Evolutionary conservation across 2,888 invertebrate genomes (phyloP).

Genomic region (Halictus ligatus): DNA sequence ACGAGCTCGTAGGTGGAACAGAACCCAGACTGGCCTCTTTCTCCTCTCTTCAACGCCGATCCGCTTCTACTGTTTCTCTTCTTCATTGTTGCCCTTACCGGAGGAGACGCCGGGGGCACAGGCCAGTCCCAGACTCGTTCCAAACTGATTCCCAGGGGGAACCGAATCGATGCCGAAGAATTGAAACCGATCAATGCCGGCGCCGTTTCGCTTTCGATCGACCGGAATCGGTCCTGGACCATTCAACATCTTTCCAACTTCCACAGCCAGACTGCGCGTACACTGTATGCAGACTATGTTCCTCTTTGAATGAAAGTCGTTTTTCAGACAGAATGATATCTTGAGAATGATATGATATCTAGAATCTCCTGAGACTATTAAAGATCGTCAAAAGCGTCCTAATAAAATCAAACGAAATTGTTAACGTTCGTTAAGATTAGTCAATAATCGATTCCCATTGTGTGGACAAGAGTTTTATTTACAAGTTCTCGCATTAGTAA

Average conservation of each 20-base stretch:
- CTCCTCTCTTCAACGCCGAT: slow-evolving; percentile 21
- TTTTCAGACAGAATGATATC: too few relatives aligned
- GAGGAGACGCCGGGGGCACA: slow-evolving; percentile 11
- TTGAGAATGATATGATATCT: too few relatives aligned
- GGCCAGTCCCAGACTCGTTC: slow-evolving; percentile 18
- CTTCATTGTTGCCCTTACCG: slow-evolving; percentile 52
- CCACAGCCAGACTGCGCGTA: not conserved
- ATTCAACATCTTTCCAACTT: not conserved
- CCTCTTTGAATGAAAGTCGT: too few relatives aligned
- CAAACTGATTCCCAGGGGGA: slow-evolving; percentile 23
- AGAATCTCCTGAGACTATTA: too few relatives aligned
- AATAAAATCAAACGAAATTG: too few relatives aligned
- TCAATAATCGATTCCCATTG: too few relatives aligned
- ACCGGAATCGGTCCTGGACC: not conserved
- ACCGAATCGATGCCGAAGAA: slow-evolving; percentile 25
- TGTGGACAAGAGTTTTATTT: too few relatives aligned
- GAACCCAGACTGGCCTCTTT: slow-evolving; percentile 62
- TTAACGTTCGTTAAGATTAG: too few relatives aligned
- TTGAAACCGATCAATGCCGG: slow-evolving; percentile 27
- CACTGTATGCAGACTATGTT: not conserved
- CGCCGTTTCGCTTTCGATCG: not conserved
- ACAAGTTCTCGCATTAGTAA: too few relatives aligned
- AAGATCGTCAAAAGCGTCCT: too few relatives aligned
- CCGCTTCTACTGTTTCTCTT: slow-evolving; percentile 53
- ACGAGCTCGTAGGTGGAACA: slow-evolving; percentile 66